Conservation (phyloP, 2,113 vertebrate species). For the Pygoscelis adeliae region DNA sequence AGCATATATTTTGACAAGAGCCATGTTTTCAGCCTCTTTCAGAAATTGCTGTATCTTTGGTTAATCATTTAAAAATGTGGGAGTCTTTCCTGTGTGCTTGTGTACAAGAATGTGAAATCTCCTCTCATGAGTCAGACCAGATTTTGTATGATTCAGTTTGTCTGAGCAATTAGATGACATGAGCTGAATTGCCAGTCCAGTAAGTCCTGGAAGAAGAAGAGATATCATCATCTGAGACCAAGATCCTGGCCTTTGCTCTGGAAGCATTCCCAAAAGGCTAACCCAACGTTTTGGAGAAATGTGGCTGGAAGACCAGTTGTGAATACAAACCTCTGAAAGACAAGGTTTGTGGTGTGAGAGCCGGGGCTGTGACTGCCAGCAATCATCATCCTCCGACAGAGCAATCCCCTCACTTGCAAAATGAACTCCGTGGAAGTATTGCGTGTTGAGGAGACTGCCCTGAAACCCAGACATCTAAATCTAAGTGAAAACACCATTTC, state of each 20-base stretch:
- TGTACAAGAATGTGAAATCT: conserved; percentile 10
- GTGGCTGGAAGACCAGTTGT: neutral
- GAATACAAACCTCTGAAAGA: neutral
- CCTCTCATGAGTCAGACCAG: neutral
- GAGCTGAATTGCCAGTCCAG: neutral
- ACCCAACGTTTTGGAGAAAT: neutral
- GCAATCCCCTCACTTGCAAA: neutral
- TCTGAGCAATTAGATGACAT: neutral
- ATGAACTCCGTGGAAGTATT: neutral
- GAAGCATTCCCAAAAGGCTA: neutral
- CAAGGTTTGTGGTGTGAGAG: neutral
- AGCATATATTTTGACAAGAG: neutral
- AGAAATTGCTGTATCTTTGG: neutral
- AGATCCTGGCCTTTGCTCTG: neutral
- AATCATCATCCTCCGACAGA: neutral
- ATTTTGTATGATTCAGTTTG: neutral
- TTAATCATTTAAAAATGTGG: neutral
- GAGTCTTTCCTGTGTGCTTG: neutral
- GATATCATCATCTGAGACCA: neutral
- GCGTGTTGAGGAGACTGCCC: neutral
- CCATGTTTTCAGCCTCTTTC: neutral
- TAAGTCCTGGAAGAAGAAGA: neutral
- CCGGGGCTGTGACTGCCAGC: neutral
- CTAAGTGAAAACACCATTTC: neutral
- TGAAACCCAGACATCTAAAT: neutral